Evolutionary conservation across 2,113 vertebrate genomes (phyloP).

Genomic region (Nettapus auritus): DNA sequence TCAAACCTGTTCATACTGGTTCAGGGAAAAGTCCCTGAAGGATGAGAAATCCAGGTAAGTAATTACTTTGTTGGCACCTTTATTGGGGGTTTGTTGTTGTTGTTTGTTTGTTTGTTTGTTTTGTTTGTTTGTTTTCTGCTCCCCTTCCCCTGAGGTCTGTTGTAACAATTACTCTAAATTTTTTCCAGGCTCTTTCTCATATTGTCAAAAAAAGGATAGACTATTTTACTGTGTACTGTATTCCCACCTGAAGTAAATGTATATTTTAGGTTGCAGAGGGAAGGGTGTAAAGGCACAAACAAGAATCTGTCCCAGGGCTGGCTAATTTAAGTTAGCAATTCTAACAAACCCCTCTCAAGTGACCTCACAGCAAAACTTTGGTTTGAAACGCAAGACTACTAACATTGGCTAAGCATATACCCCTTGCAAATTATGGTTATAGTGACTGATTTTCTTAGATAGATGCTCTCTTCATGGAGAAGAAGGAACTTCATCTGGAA

Average conservation of each 20-base stretch:
- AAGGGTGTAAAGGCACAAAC: background rate
- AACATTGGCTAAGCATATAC: background rate
- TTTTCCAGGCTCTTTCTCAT: background rate
- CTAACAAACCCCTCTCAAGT: background rate
- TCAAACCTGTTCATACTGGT: background rate
- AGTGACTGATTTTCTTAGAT: background rate
- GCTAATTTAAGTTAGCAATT: background rate
- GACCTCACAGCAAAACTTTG: background rate
- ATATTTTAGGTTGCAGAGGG: background rate
- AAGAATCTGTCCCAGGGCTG: background rate
- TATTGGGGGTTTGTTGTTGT: too few species aligned
- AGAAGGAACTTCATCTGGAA: background rate
- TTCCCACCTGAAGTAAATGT: background rate
- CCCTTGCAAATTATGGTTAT: background rate
- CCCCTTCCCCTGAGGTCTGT: background rate
- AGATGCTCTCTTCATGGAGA: background rate
- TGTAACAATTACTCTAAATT: background rate
- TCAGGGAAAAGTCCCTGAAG: background rate
- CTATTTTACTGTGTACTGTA: background rate
- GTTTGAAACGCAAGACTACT: background rate
- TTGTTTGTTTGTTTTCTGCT: background rate
- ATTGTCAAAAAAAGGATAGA: background rate
- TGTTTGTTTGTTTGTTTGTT: background rate
- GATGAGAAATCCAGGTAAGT: background rate
- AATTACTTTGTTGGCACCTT: background rate